Evolutionary conservation across 2,113 vertebrate species (phyloP).

Genomic region (Xenopus laevis): DNA sequence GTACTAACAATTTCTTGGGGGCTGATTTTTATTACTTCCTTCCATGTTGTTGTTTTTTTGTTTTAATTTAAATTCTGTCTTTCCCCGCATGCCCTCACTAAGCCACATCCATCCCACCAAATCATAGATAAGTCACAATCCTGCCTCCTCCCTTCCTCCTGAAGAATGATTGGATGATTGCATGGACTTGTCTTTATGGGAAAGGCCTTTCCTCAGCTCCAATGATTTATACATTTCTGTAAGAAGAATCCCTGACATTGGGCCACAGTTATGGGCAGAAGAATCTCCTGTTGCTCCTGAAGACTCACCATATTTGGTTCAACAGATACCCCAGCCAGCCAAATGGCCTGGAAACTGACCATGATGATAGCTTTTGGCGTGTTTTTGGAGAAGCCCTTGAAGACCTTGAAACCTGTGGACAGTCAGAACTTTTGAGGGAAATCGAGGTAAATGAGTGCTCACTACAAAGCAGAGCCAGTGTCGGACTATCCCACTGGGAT

Average conservation of each 20-base stretch:
- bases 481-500: no score
- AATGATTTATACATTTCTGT: slow-evolving; percentile 63
- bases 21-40: slow-evolving; percentile 60
- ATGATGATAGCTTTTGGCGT: slow-evolving; percentile 90
- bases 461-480: no score
- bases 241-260: slow-evolving; percentile 68
- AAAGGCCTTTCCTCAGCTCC: slow-evolving; percentile 60
- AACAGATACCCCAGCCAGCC: slow-evolving; percentile 86
- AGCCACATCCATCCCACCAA: slow-evolving; percentile 47
- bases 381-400: slow-evolving; percentile 86
- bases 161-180: slow-evolving; percentile 65
- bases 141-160: slow-evolving; percentile 52
- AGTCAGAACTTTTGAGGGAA: slow-evolving; percentile 94
- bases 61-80: slow-evolving; percentile 57
- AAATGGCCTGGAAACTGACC: slow-evolving; percentile 77
- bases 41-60: slow-evolving; percentile 69
- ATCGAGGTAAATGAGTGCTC: slow-evolving; percentile 80
- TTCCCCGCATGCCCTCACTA: slow-evolving; percentile 65
- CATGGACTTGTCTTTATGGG: slow-evolving; percentile 63
- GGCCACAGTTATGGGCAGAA: slow-evolving; percentile 61
- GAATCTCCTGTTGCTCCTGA: slow-evolving; percentile 53
- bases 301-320: slow-evolving; percentile 78
- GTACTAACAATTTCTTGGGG: slow-evolving; percentile 82
- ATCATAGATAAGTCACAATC: slow-evolving; percentile 53
- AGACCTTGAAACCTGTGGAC: slow-evolving; percentile 95